Conservation (phyloP, 2,113 vertebrate genomes). For the Gymnorhina tibicen region DNA sequence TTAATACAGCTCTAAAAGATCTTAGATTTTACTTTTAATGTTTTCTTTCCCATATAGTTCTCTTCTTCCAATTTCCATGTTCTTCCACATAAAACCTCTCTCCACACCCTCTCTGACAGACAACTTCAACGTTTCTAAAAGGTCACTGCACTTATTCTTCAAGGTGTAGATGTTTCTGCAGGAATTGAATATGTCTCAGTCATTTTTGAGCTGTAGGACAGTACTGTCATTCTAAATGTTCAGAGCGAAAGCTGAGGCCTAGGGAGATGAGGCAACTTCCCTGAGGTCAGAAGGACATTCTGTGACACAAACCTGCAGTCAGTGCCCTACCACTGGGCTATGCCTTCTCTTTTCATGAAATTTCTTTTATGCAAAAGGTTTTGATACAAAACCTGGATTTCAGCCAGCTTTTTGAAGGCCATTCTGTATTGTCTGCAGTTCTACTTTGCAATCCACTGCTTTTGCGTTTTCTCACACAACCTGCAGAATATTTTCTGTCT, state of each 20-base stretch:
- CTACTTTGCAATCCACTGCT: neutral
- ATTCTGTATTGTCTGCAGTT: slow-evolving; percentile 5
- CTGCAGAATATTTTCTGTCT: neutral
- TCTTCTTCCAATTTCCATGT: neutral
- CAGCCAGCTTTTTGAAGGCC: slow-evolving; percentile 3
- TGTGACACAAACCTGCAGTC: neutral
- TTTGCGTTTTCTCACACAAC: neutral
- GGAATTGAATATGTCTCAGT: slow-evolving; percentile 26
- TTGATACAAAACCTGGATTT: neutral
- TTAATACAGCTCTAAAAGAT: neutral
- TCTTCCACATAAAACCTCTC: neutral
- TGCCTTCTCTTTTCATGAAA: neutral
- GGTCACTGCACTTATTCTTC: slow-evolving; percentile 1
- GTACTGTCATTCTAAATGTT: neutral
- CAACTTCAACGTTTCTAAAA: neutral
- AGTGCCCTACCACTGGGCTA: neutral
- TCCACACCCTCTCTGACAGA: neutral
- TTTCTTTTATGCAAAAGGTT: neutral
- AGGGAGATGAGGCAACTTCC: neutral
- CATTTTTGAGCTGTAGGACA: neutral
- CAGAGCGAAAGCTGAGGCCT: neutral
- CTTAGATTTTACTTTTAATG: neutral
- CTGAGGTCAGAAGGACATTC: neutral
- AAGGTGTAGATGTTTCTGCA: slow-evolving; percentile 1
- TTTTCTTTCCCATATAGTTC: neutral